Base-by-base conservation (phyloP, 2,888 invertebrate species). In the Lasioglossum malachurum region DNA sequence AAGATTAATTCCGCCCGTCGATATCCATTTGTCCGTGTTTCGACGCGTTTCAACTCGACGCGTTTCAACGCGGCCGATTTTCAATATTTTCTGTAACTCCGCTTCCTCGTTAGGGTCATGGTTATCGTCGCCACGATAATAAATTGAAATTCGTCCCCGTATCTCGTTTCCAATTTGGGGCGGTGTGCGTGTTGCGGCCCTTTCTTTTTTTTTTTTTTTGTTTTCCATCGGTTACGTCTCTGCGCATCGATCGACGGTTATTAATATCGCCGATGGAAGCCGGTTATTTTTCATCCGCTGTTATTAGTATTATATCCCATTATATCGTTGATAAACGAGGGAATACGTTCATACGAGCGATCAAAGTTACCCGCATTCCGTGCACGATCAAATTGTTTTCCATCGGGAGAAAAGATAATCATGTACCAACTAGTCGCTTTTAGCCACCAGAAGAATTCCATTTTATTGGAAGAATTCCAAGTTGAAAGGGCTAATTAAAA, bases 181-280 rank as follows among this genome's bases (percentile, higher is more conserved):
- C 23, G 83, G 2, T 53, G 35, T 35, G 10, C 31, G 78, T 23
- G 78, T 23, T 8, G 57, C 23, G 38, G n/a, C 31, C 2, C 41
- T 27, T 75, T 10, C 27, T 73, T 75, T 57, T 44, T 31, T 75
- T 57, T 44, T 31, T 31, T 31, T 64, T 41, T 44, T 35, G n/a
- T n/a, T n/a, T 10, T 57, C 73, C 49, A 46, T 19, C 46, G 46
- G 31, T 8, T 64, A 27, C 27, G 44, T 73, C 14, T 41, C 75
- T 72, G 35, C 41, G 44, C 53, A 77, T 78, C 86, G 75, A 84
- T 53, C 35, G 73, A 49, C 81, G 19, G 46, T 73, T 83, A 80
- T 87, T 84, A 82, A 76, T 81, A 87, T 76, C 60, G 78, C 23
- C 71, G 75, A 71, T 74, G 64, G 23, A 67, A 75, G 31, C 75